Evolutionary conservation across 2,797 vertebrate genomes (phyloP).

Genomic region (Austrolebias charrua): DNA sequence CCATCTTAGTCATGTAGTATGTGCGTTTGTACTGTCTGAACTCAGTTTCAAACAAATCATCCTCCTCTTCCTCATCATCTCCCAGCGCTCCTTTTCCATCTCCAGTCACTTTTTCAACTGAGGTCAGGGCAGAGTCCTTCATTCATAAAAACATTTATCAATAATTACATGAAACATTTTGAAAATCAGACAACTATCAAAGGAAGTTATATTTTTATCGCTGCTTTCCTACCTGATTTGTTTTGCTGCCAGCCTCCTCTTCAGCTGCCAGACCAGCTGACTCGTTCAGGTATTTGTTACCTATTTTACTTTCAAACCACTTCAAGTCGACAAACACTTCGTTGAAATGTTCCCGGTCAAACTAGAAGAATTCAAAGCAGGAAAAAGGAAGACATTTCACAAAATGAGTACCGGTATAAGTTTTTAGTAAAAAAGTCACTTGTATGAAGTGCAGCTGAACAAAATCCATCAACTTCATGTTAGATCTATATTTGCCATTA

Average conservation of each 20-base stretch:
- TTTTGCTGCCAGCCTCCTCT: slow-evolving; percentile 86
- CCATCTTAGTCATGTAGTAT: slow-evolving; percentile 99
- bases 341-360: slow-evolving; percentile 95
- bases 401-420: no score
- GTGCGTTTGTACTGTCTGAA: slow-evolving; percentile 97
- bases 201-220: neutral
- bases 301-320: slow-evolving; percentile 99
- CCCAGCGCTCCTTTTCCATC: slow-evolving; percentile 27
- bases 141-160: neutral
- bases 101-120: slow-evolving; percentile 26
- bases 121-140: slow-evolving; percentile 49
- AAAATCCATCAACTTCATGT: no score
- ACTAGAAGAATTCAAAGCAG: slow-evolving; percentile 75
- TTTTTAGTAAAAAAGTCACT: no score
- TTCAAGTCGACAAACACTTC: slow-evolving; percentile 98
- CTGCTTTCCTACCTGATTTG: slow-evolving; percentile 74
- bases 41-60: slow-evolving; percentile 95
- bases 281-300: slow-evolving; percentile 97
- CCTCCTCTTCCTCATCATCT: slow-evolving; percentile 89
- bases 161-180: neutral
- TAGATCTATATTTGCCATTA: no score
- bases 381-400: neutral
- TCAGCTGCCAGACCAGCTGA: slow-evolving; percentile 93
- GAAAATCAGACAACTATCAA: neutral
- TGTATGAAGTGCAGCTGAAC: no score